A percentile compares a stretch with the other conserved stretches of the same genome.
phyloP scores from a whole-genome alignment of 2,888 invertebrate species.

The Cordilura impudica region DNA sequence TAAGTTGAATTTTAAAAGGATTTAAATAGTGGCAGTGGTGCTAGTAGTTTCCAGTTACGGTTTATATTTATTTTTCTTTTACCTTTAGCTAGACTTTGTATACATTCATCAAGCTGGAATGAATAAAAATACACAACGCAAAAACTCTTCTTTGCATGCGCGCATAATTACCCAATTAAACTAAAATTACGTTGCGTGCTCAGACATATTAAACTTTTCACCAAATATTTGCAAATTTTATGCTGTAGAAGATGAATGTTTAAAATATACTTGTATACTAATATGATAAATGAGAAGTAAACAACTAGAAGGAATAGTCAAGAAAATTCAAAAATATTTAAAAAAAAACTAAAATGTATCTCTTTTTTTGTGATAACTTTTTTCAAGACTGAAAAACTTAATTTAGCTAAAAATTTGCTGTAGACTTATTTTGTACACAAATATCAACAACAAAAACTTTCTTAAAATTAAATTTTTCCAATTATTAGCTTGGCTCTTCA shows the following conservation, averaged over 20 bases:
- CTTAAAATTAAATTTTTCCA: conserved; percentile 2
- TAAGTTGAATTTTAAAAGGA: conserved; percentile 38
- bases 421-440: conserved; percentile 1
- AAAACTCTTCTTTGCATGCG: conserved; percentile 69
- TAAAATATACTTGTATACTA: background rate
- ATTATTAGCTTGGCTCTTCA: conserved; percentile 46
- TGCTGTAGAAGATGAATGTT: conserved; percentile 33
- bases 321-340: background rate
- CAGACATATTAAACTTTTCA: conserved; percentile 77
- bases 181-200: conserved; percentile 78
- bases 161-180: conserved; percentile 78
- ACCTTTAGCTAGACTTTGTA: conserved; percentile 46
- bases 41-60: background rate
- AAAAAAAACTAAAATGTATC: background rate
- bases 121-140: conserved; percentile 20
- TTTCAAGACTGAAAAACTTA: background rate
- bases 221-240: conserved; percentile 44
- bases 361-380: background rate
- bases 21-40: background rate
- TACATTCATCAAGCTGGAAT: conserved; percentile 28
- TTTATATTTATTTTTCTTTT: conserved; percentile 12
- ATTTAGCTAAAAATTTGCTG: background rate
- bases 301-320: background rate
- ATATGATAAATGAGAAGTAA: background rate
- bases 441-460: background rate